phyloP scores from a whole-genome alignment of 1,140 invertebrate genomes.

The Aphaenogaster rudis region DNA sequence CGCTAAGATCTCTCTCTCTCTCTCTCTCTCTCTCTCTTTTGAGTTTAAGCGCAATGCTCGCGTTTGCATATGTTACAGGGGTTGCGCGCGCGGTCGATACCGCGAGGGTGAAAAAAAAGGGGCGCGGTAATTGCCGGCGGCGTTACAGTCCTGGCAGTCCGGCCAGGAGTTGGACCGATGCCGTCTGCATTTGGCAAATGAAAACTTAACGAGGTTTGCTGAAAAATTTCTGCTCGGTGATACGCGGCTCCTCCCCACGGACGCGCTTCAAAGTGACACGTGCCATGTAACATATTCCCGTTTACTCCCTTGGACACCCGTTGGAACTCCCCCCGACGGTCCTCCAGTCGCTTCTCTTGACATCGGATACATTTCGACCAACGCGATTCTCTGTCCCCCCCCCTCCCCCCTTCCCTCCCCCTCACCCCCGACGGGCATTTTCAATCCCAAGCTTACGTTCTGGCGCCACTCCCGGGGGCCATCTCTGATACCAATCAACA shows the following conservation, averaged over 20 bases:
- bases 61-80: background rate
- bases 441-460: slow-evolving; percentile 68
- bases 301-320: background rate
- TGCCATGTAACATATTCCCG: slow-evolving; percentile 64
- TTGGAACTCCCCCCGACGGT: background rate
- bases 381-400: slow-evolving; percentile 37
- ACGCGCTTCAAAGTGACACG: slow-evolving; percentile 83
- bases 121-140: slow-evolving; percentile 56
- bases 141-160: slow-evolving; percentile 45
- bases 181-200: slow-evolving; percentile 76
- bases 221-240: slow-evolving; percentile 71
- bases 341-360: slow-evolving; percentile 69
- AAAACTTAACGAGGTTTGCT: slow-evolving; percentile 78
- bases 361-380: slow-evolving; percentile 81
- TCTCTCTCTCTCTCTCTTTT: slow-evolving; percentile 16
- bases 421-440: slow-evolving; percentile 68
- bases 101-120: slow-evolving; percentile 29
- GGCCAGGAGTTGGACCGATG: slow-evolving; percentile 38
- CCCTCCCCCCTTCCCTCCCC: too few species aligned
- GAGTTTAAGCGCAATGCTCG: slow-evolving; percentile 40
- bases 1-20: background rate
- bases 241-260: slow-evolving; percentile 68
- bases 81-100: slow-evolving; percentile 37
- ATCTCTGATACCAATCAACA: slow-evolving; percentile 78
- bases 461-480: slow-evolving; percentile 70